Conservation (phyloP, 2,797 vertebrate species). For the Cyclura pinguis region DNA sequence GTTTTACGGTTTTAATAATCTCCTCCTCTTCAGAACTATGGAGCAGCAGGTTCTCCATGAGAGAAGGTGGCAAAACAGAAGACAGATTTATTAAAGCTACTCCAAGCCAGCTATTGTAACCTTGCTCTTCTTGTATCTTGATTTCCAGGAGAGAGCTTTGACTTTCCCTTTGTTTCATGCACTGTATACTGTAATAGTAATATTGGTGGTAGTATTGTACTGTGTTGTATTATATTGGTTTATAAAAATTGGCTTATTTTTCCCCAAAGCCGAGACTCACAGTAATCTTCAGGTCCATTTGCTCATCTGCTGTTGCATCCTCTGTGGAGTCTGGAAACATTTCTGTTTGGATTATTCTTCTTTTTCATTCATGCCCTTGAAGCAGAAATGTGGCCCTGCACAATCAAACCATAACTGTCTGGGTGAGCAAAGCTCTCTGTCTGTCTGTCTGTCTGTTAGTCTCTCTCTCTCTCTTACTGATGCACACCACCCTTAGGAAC, state of each 20-base stretch:
- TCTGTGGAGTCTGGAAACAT: not conserved
- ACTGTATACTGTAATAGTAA: not conserved
- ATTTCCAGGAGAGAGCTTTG: not conserved
- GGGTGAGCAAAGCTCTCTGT: not conserved
- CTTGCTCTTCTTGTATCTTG: not conserved
- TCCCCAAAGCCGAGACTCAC: too few species aligned
- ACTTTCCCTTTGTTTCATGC: not conserved
- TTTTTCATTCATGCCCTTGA: not conserved
- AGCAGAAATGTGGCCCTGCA: not conserved
- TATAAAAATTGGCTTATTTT: too few species aligned
- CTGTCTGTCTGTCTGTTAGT: not conserved
- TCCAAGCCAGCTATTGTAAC: not conserved
- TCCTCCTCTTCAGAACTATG: not conserved
- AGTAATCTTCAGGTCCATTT: not conserved
- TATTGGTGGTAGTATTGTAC: not conserved
- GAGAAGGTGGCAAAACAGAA: not conserved
- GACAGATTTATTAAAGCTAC: not conserved
- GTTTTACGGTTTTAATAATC: not conserved
- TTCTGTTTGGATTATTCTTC: not conserved
- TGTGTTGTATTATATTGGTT: too few species aligned
- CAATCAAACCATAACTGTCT: not conserved
- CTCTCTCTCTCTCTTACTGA: not conserved
- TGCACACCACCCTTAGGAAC: too few species aligned
- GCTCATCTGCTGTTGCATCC: too few species aligned
- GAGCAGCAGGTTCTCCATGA: not conserved